A percentile compares a stretch with the other conserved stretches of the same genome.
Conservation (phyloP, 2,888 invertebrate species). For the Polymixis lichenea region DNA sequence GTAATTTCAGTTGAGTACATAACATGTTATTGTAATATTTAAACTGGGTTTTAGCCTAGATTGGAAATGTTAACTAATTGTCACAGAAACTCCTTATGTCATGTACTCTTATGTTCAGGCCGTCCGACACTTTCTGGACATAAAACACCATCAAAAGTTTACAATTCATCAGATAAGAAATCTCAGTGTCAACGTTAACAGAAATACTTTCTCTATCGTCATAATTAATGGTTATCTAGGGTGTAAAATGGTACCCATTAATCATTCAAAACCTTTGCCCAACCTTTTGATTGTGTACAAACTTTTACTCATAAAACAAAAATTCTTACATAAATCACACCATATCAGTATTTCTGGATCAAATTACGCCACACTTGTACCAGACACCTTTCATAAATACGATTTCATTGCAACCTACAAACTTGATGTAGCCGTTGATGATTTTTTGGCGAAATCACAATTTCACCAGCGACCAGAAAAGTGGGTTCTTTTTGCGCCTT, state of each 20-base stretch:
- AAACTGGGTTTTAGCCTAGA: conserved; percentile 5
- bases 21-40: neutral
- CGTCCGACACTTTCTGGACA: neutral
- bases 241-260: neutral
- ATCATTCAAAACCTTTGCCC: conserved; percentile 4
- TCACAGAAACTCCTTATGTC: conserved; percentile 6
- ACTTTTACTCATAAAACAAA: conserved; percentile 35
- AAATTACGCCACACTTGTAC: conserved; percentile 34
- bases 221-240: neutral
- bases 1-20: conserved; percentile 2
- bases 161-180: neutral
- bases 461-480: conserved; percentile 56
- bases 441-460: conserved; percentile 49
- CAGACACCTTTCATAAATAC: conserved; percentile 48
- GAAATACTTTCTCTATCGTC: conserved; percentile 33
- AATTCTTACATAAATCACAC: conserved; percentile 36
- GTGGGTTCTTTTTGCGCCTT: conserved; percentile 44
- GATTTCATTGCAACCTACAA: conserved; percentile 28
- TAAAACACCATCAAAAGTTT: conserved; percentile 1
- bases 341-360: conserved; percentile 37
- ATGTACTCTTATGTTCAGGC: no score
- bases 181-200: conserved; percentile 3
- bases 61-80: conserved; percentile 15
- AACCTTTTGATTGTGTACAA: conserved; percentile 10
- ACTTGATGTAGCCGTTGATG: conserved; percentile 29